Evolutionary conservation across 1,140 invertebrate genomes (phyloP), one percentile per base, ranked within the genome.

Genomic region (Drosophila truncata): DNA sequence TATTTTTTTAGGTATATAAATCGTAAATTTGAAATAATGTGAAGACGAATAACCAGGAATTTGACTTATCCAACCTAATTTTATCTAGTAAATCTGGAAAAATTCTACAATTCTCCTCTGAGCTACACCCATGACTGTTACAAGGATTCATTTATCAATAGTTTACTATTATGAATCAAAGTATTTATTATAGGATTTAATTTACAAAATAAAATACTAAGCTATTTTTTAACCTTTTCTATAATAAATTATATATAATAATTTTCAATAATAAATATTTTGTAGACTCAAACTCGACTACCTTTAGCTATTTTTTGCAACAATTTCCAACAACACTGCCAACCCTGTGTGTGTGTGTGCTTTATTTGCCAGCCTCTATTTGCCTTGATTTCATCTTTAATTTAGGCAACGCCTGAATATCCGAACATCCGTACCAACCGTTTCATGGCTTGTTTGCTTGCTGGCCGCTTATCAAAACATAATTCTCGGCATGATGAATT

Each of bases 331-430:
- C 52, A 55, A 4, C 52, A 55, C 52, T 37, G 33, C 9, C 8
- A 11, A 9, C 23, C 55, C 29, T 41, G 23, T 42, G n/a, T 62
- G 59, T 44, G 6, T 6, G 55, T 46, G 4, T 7, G 57, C 27
- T 59, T 61, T 80, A 66, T 84, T 67, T 80, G 82, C 41, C 59
- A 35, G 65, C 52, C 58, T 67, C 37, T 83, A 76, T 83, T 84
- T 84, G 81, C 71, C 65, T 78, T 82, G 82, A 82, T 86, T 85
- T 75, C 74, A 86, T 85, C 82, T 85, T 85, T 73, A 85, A 84
- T 85, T 84, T 86, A 33, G 50, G 61, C 67, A 67, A 47, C 66
- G 62, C 59, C 50, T 47, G 54, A 33, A 33, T 47, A 18, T 35
- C 55, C 47, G 42, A 44, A 23, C 11, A 49, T 55, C 35, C 64